Evolutionary conservation across 2,797 vertebrate genomes (phyloP).

Genomic region (Muscicapa comitata): DNA sequence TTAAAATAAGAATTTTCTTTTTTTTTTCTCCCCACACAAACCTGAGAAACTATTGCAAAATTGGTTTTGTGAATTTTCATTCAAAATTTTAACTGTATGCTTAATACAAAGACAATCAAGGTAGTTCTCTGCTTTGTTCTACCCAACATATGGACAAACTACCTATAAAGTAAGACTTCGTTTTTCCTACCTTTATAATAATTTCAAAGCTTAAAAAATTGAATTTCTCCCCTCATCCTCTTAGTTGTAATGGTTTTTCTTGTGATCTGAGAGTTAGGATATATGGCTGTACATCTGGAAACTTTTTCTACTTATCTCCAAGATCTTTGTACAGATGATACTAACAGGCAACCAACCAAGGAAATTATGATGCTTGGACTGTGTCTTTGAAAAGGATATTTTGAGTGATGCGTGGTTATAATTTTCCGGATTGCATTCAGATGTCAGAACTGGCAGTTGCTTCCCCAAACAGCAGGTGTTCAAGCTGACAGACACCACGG

Average conservation of each 20-base stretch:
- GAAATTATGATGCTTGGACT: slow-evolving; percentile 66
- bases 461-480: slow-evolving; percentile 53
- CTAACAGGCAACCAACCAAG: slow-evolving; percentile 52
- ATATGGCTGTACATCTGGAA: slow-evolving; percentile 49
- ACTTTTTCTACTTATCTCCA: slow-evolving; percentile 46
- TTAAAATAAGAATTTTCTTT: background rate
- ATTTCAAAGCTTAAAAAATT: background rate
- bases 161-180: background rate
- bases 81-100: background rate
- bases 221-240: background rate
- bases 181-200: background rate
- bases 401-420: slow-evolving; percentile 45
- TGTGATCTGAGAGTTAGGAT: background rate
- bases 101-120: background rate
- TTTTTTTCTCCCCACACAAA: background rate
- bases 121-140: background rate
- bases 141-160: background rate
- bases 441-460: slow-evolving; percentile 59
- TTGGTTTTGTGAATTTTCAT: background rate
- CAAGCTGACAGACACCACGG: slow-evolving; percentile 24
- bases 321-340: slow-evolving; percentile 42
- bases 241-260: background rate
- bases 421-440: slow-evolving; percentile 50
- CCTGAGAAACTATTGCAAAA: background rate
- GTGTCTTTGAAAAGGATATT: slow-evolving; percentile 48